A percentile compares a stretch with the other conserved stretches of the same genome.
Evolutionary conservation across 2,113 vertebrate genomes (phyloP).

Genomic region (Balaenoptera acutorostrata): DNA sequence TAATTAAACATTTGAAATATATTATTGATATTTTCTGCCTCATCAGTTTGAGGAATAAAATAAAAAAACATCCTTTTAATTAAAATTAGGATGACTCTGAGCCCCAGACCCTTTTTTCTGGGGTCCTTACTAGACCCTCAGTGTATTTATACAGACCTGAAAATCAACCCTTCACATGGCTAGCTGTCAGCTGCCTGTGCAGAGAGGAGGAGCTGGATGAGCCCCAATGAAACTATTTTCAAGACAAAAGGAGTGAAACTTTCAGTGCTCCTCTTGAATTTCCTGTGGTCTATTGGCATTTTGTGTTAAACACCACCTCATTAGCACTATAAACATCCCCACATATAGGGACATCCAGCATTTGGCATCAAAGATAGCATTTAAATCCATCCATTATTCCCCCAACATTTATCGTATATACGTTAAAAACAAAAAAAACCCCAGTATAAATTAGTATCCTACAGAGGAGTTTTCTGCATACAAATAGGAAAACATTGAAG

Average conservation of each 20-base stretch:
- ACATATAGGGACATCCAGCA: background rate
- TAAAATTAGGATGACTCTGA: background rate
- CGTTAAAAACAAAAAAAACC: background rate
- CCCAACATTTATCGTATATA: background rate
- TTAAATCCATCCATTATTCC: background rate
- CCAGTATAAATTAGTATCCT: background rate
- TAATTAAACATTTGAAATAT: slow-evolving; percentile 34
- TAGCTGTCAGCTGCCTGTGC: background rate
- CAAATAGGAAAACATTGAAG: background rate
- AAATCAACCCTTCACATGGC: background rate
- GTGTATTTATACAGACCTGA: background rate
- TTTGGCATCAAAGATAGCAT: background rate
- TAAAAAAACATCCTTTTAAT: background rate
- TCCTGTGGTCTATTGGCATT: background rate
- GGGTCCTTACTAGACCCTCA: background rate
- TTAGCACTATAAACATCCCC: background rate
- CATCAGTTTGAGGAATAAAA: background rate
- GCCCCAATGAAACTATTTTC: background rate
- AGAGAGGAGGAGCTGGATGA: background rate
- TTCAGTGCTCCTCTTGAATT: background rate
- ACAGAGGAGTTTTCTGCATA: background rate
- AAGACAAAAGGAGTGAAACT: background rate
- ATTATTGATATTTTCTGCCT: slow-evolving; percentile 1
- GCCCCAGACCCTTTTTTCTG: background rate
- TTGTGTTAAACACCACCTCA: background rate